Base-by-base conservation (phyloP, 2,797 vertebrate genomes). In the Eurystomus glaucurus region DNA sequence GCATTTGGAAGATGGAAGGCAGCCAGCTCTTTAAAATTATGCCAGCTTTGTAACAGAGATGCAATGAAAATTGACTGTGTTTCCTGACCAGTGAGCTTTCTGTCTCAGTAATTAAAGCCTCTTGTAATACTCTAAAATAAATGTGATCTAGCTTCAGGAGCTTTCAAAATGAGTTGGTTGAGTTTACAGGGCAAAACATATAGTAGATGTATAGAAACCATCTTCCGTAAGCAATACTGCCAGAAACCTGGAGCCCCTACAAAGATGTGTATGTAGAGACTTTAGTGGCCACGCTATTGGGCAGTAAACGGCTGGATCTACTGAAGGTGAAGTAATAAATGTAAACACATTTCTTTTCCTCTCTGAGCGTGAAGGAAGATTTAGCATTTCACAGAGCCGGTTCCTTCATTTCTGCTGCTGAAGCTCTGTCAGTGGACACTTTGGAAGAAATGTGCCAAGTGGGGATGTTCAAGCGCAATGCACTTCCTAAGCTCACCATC, bases 61-160 rank as follows among this genome's bases (percentile, higher is more conserved):
- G 57, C 50, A 88, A 65, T 39, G 57, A 85, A 91, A 96, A 95
- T 0, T 37, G 31, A 72, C 26, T 55, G 23, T 4, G 4, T 54
- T 89, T 87, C 39, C 60, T 91, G 61, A 66, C 31, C 45, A 85
- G 55, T 2, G 6, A 95, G 71, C 20, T 69, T 88, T 35, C 51
- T 69, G 65, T 62, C 55, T 93, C 37, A 46, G 45, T 48, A 91
- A 91, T 33, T 57, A 94, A 93, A 94, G 46, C 9, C 45, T 65
- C 33, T 61, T 68, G 6, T 20, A 68, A 60, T 88, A 57, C 68
- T 43, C 22, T 37, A 64, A 94, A 90, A 54, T 46, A 77, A 71
- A 35, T 23, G 15, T 15, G 17, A 65, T 74, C 31, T 50, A 48
- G n/a, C 60, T 93, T 83, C 55, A 64, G 46, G 20, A 83, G 25